Evolutionary conservation across 2,797 vertebrate species (phyloP).

Genomic region (Odontamblyopus rebecca): DNA sequence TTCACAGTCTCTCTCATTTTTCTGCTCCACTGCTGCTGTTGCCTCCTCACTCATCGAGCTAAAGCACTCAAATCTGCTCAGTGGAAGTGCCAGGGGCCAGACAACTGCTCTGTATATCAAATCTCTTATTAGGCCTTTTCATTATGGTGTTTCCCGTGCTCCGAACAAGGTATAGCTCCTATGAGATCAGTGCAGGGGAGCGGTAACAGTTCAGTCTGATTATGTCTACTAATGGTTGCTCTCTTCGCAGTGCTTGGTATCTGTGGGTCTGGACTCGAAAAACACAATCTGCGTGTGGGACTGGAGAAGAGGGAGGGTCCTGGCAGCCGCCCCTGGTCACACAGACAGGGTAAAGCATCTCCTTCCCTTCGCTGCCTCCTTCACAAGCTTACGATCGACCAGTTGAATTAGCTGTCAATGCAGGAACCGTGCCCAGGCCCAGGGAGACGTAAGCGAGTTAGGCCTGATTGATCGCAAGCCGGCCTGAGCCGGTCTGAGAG

Average conservation of each 20-base stretch:
- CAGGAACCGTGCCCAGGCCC: conserved; percentile 41
- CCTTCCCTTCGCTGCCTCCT: conserved; percentile 32
- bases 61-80: conserved; percentile 64
- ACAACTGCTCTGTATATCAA: conserved; percentile 66
- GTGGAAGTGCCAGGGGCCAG: conserved; percentile 60
- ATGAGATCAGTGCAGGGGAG: conserved; percentile 49
- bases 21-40: conserved; percentile 57
- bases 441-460: conserved; percentile 65
- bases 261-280: conserved; percentile 96
- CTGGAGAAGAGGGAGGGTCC: conserved; percentile 94
- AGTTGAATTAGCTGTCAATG: conserved; percentile 24
- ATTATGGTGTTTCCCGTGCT: conserved; percentile 36
- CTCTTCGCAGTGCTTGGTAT: background rate
- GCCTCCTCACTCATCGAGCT: conserved; percentile 68
- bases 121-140: conserved; percentile 57
- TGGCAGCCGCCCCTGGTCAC: conserved; percentile 95
- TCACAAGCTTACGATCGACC: conserved; percentile 56
- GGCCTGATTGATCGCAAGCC: conserved; percentile 64
- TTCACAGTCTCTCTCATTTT: conserved; percentile 57
- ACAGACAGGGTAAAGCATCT: conserved; percentile 90
- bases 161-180: conserved; percentile 37
- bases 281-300: conserved; percentile 99
- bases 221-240: conserved; percentile 25
- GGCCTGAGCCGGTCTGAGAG: conserved; percentile 49
- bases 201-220: conserved; percentile 38